These are phyloP conservation scores for Macrotrachela quadricornifera DNA, from an alignment of 1,140 invertebrate species.

Conservation along the genomic window DNA sequence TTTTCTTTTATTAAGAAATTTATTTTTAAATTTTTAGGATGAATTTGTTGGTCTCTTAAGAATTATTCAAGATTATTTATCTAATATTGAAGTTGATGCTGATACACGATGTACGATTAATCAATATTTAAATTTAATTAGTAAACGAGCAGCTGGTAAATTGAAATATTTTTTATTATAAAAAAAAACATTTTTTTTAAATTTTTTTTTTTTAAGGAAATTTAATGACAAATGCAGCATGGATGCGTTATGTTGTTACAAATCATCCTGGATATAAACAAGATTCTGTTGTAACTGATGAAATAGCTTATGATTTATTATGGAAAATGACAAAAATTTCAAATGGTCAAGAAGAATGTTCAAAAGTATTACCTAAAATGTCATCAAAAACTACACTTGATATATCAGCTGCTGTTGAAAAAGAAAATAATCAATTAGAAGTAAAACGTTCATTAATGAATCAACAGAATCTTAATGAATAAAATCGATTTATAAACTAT, in stretches of 20 bases:
- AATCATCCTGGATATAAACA: constrained; percentile 66
- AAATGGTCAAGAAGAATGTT: constrained; percentile 2
- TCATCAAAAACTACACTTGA: neutral
- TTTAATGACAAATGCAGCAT: constrained; percentile 35
- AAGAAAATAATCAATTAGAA: neutral
- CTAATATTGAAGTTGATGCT: constrained; percentile 56
- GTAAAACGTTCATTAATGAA: too few relatives aligned
- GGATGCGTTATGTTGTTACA: constrained; percentile 71
- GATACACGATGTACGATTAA: constrained; percentile 87
- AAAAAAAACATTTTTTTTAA: too few relatives aligned
- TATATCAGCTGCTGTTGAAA: constrained; percentile 3
- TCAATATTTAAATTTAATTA: constrained; percentile 84
- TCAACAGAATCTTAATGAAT: too few relatives aligned
- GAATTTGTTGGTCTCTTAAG: constrained; percentile 52
- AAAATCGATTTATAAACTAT: too few relatives aligned
- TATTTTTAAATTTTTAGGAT: too few relatives aligned
- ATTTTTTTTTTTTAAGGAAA: constrained; percentile 12
- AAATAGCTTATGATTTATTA: constrained; percentile 77
- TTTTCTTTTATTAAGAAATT: too few relatives aligned
- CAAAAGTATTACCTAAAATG: constrained; percentile 2
- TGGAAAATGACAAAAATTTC: constrained; percentile 32
- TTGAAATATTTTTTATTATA: too few relatives aligned
- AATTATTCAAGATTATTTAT: constrained; percentile 72
- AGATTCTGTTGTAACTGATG: constrained; percentile 66
- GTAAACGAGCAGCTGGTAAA: constrained; percentile 47